A percentile compares a stretch with the other conserved stretches of the same genome.
Conservation (phyloP, 2,113 vertebrate genomes). For the Pseudonaja textilis region DNA sequence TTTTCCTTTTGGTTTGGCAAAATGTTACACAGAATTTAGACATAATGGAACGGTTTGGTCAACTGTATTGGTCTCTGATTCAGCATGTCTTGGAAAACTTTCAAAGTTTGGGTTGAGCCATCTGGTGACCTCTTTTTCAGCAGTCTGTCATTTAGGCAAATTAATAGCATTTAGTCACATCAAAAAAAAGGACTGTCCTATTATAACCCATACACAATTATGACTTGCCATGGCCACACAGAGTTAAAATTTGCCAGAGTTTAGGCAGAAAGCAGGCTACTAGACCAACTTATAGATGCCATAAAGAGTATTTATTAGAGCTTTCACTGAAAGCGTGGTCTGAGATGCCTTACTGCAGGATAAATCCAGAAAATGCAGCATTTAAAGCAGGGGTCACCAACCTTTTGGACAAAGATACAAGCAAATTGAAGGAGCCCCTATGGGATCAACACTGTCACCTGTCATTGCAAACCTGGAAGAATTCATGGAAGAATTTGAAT, state of each 20-base stretch:
- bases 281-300: neutral
- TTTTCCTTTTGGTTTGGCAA: neutral
- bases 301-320: neutral
- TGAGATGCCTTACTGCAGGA: neutral
- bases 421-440: no score
- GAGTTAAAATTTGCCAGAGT: neutral
- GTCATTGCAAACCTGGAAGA: no score
- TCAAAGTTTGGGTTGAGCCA: neutral
- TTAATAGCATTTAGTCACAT: neutral
- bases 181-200: neutral
- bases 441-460: no score
- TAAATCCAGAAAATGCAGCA: neutral
- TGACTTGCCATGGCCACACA: neutral
- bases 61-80: neutral
- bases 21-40: neutral
- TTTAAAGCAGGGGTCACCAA: neutral
- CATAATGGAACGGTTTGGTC: neutral
- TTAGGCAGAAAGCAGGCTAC: neutral
- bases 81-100: neutral
- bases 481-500: no score
- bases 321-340: neutral
- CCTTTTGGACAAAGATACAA: no score
- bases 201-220: neutral
- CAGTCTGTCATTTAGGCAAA: neutral
- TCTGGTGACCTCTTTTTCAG: neutral